Conservation (phyloP, 2,797 vertebrate genomes). For the Rhabdomys pumilio region DNA sequence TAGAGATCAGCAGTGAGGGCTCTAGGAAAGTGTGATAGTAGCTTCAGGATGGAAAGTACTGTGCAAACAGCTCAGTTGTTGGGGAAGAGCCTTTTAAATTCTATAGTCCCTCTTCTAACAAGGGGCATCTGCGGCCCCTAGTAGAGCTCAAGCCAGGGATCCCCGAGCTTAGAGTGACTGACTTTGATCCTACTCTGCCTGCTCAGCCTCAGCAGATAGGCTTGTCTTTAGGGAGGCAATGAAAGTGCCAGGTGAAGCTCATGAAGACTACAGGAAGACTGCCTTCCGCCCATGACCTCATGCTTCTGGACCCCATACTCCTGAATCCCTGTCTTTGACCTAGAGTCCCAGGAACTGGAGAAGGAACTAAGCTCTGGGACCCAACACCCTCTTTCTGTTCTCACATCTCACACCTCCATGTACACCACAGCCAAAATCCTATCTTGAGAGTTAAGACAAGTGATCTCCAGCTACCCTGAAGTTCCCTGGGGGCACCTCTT, state of each 20-base stretch:
- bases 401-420: background rate
- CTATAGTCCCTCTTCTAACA: background rate
- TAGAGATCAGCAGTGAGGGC: background rate
- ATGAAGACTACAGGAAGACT: background rate
- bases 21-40: conserved; percentile 3
- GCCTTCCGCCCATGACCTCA: background rate
- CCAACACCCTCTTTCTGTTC: background rate
- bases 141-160: background rate
- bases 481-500: conserved; percentile 64
- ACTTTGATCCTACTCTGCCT: background rate
- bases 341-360: conserved; percentile 43
- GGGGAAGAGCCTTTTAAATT: conserved; percentile 30
- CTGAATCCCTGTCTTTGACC: background rate
- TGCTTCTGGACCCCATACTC: no score
- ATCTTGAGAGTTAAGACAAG: background rate
- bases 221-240: background rate
- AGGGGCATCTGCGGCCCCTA: background rate
- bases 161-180: conserved; percentile 19
- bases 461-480: conserved; percentile 50
- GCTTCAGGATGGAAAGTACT: conserved; percentile 27
- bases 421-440: background rate
- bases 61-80: background rate
- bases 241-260: background rate
- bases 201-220: background rate
- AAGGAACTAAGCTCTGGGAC: background rate